Evolutionary conservation across 35 echinoderm and acorn worm species (phyloP).

Genomic region (Patiria miniata): DNA sequence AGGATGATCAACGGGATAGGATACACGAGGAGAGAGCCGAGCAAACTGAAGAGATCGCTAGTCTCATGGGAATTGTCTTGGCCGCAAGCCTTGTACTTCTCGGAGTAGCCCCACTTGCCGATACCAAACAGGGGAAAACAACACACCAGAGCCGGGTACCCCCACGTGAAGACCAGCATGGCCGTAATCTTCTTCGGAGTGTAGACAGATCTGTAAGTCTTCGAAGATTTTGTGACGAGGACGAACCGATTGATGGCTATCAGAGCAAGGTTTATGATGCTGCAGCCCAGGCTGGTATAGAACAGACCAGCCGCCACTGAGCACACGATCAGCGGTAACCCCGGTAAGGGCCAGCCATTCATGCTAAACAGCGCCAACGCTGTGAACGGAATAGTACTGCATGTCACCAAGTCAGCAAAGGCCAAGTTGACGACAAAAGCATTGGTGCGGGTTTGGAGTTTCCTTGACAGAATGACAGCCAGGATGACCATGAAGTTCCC

Average conservation of each 20-base stretch:
- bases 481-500: constrained; percentile 78
- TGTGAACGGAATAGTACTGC: constrained; percentile 56
- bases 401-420: constrained; percentile 59
- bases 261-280: constrained; percentile 53
- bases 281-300: constrained; percentile 65
- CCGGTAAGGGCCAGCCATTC: constrained; percentile 41
- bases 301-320: constrained; percentile 50
- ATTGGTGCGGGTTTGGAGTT: constrained; percentile 67
- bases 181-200: constrained; percentile 46
- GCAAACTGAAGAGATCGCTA: constrained; percentile 48
- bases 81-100: constrained; percentile 64
- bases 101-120: constrained; percentile 63
- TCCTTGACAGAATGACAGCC: constrained; percentile 55
- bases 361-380: constrained; percentile 59
- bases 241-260: constrained; percentile 73
- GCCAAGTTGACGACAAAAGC: constrained; percentile 73
- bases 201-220: constrained; percentile 57
- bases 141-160: constrained; percentile 46
- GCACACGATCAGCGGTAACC: constrained; percentile 31
- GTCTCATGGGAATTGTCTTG: constrained; percentile 33
- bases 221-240: constrained; percentile 58
- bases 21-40: constrained; percentile 45
- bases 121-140: constrained; percentile 47
- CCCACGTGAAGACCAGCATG: constrained; percentile 60
- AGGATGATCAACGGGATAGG: constrained; percentile 62